Conservation (phyloP, 2,888 invertebrate genomes). For the Hydrotaea cyrtoneurina region DNA sequence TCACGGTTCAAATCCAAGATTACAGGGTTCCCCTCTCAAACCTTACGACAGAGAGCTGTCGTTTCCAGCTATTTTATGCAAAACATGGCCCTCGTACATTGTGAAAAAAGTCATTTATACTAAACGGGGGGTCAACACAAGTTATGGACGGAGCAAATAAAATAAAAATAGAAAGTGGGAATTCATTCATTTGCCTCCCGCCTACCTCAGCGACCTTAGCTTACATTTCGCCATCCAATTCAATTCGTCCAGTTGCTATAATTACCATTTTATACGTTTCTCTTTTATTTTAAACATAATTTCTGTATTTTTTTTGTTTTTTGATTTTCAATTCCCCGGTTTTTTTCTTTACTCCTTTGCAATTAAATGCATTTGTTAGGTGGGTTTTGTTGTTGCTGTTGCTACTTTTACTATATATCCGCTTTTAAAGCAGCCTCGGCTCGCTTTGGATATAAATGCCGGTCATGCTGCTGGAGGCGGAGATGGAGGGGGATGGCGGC, state of each 20-base stretch:
- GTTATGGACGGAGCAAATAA: not conserved
- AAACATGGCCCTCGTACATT: not conserved
- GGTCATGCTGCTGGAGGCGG: not conserved
- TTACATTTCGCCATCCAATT: not conserved
- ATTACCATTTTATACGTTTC: constrained; percentile 65
- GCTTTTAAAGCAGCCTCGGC: constrained; percentile 8
- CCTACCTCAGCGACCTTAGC: not conserved
- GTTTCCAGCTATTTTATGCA: not conserved
- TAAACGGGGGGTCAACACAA: not conserved
- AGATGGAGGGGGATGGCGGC: not conserved
- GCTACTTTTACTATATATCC: constrained; percentile 41
- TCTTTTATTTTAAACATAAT: constrained; percentile 17
- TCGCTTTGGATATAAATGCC: not conserved
- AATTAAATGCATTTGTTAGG: constrained; percentile 52
- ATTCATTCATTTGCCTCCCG: not conserved
- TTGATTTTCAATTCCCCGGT: not conserved
- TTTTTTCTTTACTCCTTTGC: constrained; percentile 18
- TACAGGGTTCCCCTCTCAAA: no score
- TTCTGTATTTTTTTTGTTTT: constrained; percentile 10
- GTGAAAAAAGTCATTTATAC: not conserved
- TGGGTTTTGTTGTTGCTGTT: constrained; percentile 25
- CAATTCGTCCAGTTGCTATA: constrained; percentile 62
- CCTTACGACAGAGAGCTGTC: no score
- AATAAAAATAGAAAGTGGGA: not conserved
- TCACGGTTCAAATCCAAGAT: no score